Conservation (phyloP, 1,140 invertebrate species). For the Drosophila busckii region DNA sequence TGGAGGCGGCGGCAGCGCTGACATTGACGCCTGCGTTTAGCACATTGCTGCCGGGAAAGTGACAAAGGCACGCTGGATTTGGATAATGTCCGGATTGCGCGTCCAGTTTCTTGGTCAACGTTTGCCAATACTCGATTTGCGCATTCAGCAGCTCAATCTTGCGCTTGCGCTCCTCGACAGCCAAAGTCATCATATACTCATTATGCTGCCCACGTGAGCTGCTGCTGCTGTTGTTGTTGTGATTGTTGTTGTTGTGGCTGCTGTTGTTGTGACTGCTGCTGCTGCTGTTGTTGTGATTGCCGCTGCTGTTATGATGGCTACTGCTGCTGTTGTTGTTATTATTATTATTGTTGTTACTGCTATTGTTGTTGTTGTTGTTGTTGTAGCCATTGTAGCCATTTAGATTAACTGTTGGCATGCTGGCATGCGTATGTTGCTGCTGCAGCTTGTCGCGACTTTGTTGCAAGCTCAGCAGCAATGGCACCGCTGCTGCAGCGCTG, state of each 20-base stretch:
- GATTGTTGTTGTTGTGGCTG: constrained; percentile 3
- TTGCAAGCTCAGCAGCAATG: constrained; percentile 51
- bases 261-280: constrained; percentile 6
- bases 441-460: constrained; percentile 25
- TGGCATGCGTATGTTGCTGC: constrained; percentile 13
- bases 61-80: constrained; percentile 61
- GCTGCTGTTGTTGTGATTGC: neutral
- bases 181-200: constrained; percentile 61
- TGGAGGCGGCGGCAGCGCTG: constrained; percentile 4
- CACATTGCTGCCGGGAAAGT: constrained; percentile 52
- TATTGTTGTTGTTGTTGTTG: constrained; percentile 22
- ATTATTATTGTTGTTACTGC: constrained; percentile 9
- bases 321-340: constrained; percentile 40
- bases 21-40: neutral
- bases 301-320: neutral
- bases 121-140: constrained; percentile 75
- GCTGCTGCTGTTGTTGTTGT: constrained; percentile 5
- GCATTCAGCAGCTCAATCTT: constrained; percentile 74
- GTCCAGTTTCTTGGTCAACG: constrained; percentile 71
- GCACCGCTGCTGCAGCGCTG: constrained; percentile 30
- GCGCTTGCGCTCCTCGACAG: constrained; percentile 63
- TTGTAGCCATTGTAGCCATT: constrained; percentile 57
- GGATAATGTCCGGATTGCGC: constrained; percentile 51
- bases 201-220: constrained; percentile 41
- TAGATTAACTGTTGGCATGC: constrained; percentile 44